A percentile compares a stretch with the other conserved stretches of the same genome.
phyloP scores from a whole-genome alignment of 1,140 invertebrate genomes.

The Pentalonia nigronervosa region DNA sequence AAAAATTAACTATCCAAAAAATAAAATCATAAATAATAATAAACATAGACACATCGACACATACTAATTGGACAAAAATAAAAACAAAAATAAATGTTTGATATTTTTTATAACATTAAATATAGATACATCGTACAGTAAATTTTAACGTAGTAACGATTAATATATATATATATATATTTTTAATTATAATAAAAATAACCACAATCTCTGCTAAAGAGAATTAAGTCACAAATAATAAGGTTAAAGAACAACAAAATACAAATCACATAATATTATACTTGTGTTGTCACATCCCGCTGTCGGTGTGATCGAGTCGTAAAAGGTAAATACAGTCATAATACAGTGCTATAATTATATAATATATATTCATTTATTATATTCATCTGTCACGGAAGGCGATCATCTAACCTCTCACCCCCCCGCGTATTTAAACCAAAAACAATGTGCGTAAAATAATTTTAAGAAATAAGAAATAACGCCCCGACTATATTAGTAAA shows the following conservation, averaged over 20 bases:
- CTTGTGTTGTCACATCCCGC: neutral
- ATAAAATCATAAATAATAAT: neutral
- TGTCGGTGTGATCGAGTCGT: neutral
- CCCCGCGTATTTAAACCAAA: neutral
- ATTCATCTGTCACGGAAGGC: neutral
- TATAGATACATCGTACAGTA: neutral
- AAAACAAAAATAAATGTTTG: neutral
- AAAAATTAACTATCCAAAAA: neutral
- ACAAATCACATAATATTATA: neutral
- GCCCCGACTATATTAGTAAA: conserved; percentile 57
- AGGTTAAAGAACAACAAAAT: neutral
- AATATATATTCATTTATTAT: neutral
- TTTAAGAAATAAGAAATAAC: conserved; percentile 57
- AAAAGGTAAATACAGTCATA: neutral
- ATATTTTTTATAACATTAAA: neutral
- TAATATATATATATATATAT: neutral
- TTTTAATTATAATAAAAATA: neutral
- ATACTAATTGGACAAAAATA: neutral
- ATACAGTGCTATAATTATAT: neutral
- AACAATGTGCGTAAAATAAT: conserved; percentile 55
- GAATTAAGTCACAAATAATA: neutral
- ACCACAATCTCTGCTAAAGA: neutral
- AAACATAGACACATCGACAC: neutral
- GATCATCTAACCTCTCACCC: neutral
- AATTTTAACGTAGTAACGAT: neutral